A percentile compares a stretch with the other conserved stretches of the same genome.
Conservation (phyloP, 2,797 vertebrate genomes). For the Pantherophis vulpinus region DNA sequence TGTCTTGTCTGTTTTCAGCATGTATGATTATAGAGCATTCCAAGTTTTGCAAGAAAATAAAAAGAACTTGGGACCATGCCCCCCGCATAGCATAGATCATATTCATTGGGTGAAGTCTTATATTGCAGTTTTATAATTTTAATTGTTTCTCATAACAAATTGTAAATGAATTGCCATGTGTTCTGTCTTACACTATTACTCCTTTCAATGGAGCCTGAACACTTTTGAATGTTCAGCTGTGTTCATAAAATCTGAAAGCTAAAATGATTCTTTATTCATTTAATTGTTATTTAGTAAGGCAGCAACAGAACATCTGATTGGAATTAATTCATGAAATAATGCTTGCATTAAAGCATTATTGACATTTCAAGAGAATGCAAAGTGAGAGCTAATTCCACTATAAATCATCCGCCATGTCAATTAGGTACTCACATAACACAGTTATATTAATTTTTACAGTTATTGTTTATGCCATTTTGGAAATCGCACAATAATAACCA, state of each 20-base stretch:
- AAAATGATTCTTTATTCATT: slow-evolving; percentile 40
- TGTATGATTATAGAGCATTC: not conserved
- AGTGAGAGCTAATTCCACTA: slow-evolving; percentile 37
- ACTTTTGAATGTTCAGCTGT: slow-evolving; percentile 1
- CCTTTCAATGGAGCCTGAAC: slow-evolving; percentile 4
- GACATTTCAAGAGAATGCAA: slow-evolving; percentile 31
- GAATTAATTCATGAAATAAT: slow-evolving; percentile 50
- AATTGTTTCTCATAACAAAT: not conserved
- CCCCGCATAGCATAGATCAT: not conserved
- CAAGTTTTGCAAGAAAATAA: not conserved
- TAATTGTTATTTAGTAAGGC: slow-evolving; percentile 27
- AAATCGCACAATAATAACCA: slow-evolving; percentile 28
- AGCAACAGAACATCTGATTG: slow-evolving; percentile 52
- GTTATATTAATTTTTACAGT: slow-evolving; percentile 40
- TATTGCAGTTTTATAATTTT: not conserved
- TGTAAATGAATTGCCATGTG: not conserved
- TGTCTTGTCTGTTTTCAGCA: not conserved
- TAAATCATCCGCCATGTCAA: slow-evolving; percentile 32
- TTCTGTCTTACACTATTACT: not conserved
- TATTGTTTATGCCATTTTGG: slow-evolving; percentile 44
- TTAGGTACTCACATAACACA: slow-evolving; percentile 31
- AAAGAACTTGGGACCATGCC: not conserved
- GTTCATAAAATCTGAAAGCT: slow-evolving; percentile 25
- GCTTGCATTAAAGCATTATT: slow-evolving; percentile 53
- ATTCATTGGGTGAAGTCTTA: not conserved